Percentiles rank a stretch among this genome's conserved stretches.
phyloP scores from a whole-genome alignment of 2,797 vertebrate species.

The Aulostomus chinensis region DNA sequence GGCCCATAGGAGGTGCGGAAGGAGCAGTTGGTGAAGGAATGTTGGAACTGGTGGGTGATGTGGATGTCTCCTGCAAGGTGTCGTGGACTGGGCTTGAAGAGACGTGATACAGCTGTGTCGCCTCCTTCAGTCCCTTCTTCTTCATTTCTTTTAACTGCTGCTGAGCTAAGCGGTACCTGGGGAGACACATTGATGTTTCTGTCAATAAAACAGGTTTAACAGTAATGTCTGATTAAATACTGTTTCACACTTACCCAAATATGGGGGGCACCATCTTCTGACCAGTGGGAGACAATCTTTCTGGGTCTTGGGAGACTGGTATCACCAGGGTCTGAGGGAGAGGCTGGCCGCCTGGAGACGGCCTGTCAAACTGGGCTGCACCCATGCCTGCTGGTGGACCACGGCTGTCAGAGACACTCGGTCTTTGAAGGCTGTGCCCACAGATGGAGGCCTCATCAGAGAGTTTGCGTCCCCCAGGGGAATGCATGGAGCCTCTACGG shows the following conservation, averaged over 20 bases:
- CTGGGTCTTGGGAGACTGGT: constrained; percentile 71
- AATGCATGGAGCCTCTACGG: constrained; percentile 81
- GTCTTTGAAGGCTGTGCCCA: constrained; percentile 83
- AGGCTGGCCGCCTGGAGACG: constrained; percentile 72
- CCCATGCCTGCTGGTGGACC: constrained; percentile 52
- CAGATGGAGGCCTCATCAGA: constrained; percentile 94
- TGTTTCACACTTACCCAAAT: constrained; percentile 81
- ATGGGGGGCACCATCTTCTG: constrained; percentile 93
- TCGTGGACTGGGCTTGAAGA: constrained; percentile 93
- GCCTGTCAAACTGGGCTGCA: constrained; percentile 48
- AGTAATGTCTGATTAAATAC: background rate
- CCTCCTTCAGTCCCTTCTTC: constrained; percentile 91
- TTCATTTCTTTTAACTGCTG: constrained; percentile 99
- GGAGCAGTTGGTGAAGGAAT: constrained; percentile 66
- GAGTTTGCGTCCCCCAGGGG: constrained; percentile 86
- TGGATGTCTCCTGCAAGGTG: constrained; percentile 80
- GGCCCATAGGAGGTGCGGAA: constrained; percentile 21
- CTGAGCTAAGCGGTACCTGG: constrained; percentile 90
- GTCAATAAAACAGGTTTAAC: background rate
- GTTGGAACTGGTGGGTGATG: constrained; percentile 67
- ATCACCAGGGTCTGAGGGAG: constrained; percentile 67
- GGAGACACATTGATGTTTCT: constrained; percentile 1
- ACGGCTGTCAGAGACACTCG: constrained; percentile 84
- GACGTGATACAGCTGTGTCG: constrained; percentile 93
- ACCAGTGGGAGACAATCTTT: constrained; percentile 84